phyloP scores from a whole-genome alignment of 2,888 invertebrate species.

The Hesperia comma region DNA sequence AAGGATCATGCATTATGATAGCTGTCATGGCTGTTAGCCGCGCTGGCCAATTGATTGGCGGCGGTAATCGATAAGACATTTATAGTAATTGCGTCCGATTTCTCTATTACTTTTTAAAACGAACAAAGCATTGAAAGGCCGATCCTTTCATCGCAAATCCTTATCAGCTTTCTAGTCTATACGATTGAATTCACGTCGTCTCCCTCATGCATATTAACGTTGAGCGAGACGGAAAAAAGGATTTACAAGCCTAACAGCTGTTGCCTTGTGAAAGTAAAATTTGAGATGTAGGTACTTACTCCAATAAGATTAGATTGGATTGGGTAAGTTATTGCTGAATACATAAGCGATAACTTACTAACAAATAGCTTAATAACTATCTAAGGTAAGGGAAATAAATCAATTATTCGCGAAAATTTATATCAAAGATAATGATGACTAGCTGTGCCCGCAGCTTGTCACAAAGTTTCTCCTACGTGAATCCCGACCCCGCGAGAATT shows the following conservation, averaged over 20 bases:
- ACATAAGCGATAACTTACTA: too few species aligned
- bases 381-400: too few species aligned
- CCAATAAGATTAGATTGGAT: background rate
- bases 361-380: too few species aligned
- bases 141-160: slow-evolving; percentile 31
- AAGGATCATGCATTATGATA: slow-evolving; percentile 36
- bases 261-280: slow-evolving; percentile 10
- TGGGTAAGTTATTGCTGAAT: background rate
- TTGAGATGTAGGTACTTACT: background rate
- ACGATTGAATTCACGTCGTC: slow-evolving; percentile 20
- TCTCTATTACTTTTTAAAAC: slow-evolving; percentile 40
- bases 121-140: slow-evolving; percentile 10
- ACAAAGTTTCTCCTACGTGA: too few species aligned
- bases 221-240: slow-evolving; percentile 25
- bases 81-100: slow-evolving; percentile 40
- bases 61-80: slow-evolving; percentile 48
- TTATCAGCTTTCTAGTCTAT: slow-evolving; percentile 32
- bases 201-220: slow-evolving; percentile 26
- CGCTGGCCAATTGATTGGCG: slow-evolving; percentile 45
- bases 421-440: background rate
- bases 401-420: slow-evolving; percentile 9
- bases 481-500: too few species aligned
- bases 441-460: too few species aligned
- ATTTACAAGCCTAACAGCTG: slow-evolving; percentile 1
- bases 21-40: slow-evolving; percentile 35